Conservation (phyloP, 2,888 invertebrate species). For the Phoenoteleia sp. region DNA sequence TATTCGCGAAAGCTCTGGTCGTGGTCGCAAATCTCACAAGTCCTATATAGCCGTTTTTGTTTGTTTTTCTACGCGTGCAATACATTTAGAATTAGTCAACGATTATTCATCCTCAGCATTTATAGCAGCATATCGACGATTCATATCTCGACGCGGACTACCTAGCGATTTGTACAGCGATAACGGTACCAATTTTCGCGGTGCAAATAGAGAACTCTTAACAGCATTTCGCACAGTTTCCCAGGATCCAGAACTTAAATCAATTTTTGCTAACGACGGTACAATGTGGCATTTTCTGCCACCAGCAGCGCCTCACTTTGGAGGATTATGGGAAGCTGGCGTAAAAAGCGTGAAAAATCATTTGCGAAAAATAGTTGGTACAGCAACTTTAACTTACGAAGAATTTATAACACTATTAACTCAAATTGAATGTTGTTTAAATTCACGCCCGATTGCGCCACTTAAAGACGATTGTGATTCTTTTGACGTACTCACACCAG, state of each 20-base stretch:
- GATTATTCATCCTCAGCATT: neutral
- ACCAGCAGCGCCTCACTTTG: conserved; percentile 75
- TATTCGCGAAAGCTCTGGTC: conserved; percentile 5
- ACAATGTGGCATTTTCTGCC: conserved; percentile 41
- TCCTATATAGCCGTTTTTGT: conserved; percentile 2
- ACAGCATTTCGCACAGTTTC: neutral
- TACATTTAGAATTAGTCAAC: conserved; percentile 13
- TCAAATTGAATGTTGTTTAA: conserved; percentile 23
- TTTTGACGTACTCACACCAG: conserved; percentile 36
- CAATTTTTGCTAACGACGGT: neutral
- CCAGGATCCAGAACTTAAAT: neutral
- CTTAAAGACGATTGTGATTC: conserved; percentile 28
- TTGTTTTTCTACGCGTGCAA: conserved; percentile 1
- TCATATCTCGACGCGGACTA: neutral
- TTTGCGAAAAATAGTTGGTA: conserved; percentile 69
- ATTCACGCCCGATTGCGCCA: conserved; percentile 13
- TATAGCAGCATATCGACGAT: neutral
- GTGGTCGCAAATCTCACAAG: neutral
- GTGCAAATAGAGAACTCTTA: neutral
- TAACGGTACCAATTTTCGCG: conserved; percentile 3
- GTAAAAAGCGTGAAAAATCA: conserved; percentile 77
- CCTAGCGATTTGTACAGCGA: conserved; percentile 2
- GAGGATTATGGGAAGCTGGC: conserved; percentile 78
- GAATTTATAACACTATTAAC: conserved; percentile 29
- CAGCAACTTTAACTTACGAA: neutral